These are phyloP conservation scores for Nesometra sesokonis DNA, from an alignment of 35 echinoderm and acorn worm species.

Conservation along the genomic window DNA sequence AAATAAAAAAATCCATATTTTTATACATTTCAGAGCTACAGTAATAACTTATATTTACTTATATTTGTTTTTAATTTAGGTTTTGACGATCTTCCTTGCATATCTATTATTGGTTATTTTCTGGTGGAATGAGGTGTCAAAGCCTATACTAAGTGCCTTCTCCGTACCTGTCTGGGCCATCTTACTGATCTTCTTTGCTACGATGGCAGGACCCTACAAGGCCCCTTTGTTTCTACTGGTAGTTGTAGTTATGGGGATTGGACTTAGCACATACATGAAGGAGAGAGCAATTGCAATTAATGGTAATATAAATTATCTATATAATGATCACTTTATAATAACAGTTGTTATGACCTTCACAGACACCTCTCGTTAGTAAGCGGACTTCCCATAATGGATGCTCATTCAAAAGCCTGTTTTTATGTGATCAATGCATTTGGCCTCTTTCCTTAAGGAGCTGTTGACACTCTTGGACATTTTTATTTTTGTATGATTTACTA, in stretches of 20 bases:
- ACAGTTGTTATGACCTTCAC: background rate
- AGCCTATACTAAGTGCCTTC: conserved; percentile 35
- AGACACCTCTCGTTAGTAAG: no score
- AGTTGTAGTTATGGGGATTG: conserved; percentile 28
- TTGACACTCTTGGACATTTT: no score
- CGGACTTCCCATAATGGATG: no score
- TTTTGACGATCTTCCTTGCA: conserved; percentile 63
- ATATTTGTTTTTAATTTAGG: conserved; percentile 10
- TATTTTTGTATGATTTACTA: no score
- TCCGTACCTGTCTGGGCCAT: conserved; percentile 56
- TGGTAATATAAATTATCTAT: background rate
- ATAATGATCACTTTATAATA: background rate
- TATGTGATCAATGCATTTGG: background rate
- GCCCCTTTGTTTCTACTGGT: conserved; percentile 44
- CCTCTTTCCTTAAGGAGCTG: no score
- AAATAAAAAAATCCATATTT: no score
- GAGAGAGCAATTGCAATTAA: conserved; percentile 10
- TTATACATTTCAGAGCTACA: no score
- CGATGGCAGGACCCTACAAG: conserved; percentile 47
- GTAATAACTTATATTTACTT: no score
- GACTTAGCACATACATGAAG: conserved; percentile 36
- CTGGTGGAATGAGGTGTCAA: conserved; percentile 55
- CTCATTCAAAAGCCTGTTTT: no score
- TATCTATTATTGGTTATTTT: conserved; percentile 43
- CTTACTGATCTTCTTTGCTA: conserved; percentile 47